phyloP scores from a whole-genome alignment of 2,113 vertebrate species.

The Vanacampus margaritifer region DNA sequence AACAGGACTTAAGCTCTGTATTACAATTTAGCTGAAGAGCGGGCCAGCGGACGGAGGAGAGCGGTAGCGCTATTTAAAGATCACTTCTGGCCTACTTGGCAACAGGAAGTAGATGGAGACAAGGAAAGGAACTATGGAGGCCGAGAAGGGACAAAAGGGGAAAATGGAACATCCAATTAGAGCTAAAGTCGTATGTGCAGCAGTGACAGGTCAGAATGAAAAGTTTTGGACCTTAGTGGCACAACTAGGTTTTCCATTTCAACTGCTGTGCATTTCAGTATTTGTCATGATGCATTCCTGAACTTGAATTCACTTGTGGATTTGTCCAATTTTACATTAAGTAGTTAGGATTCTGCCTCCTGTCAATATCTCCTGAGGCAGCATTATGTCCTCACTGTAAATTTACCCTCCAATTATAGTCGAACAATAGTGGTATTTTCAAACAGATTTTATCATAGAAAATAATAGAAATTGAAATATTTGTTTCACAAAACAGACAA shows the following conservation, averaged over 20 bases:
- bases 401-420: too few species aligned
- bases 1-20: slow-evolving; percentile 55
- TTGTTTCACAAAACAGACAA: too few species aligned
- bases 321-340: neutral
- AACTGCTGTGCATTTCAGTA: neutral
- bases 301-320: neutral
- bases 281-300: neutral
- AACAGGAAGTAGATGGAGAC: slow-evolving; percentile 74
- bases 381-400: too few species aligned
- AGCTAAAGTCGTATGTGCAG: slow-evolving; percentile 39
- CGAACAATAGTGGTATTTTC: too few species aligned
- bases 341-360: neutral
- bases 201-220: slow-evolving; percentile 3
- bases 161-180: slow-evolving; percentile 61
- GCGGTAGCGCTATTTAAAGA: slow-evolving; percentile 70
- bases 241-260: neutral
- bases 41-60: slow-evolving; percentile 32
- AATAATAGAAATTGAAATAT: too few species aligned
- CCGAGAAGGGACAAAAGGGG: slow-evolving; percentile 60
- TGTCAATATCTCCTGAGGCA: too few species aligned
- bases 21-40: slow-evolving; percentile 57
- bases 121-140: slow-evolving; percentile 71
- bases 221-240: slow-evolving; percentile 2
- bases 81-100: slow-evolving; percentile 78
- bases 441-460: too few species aligned